Conservation (phyloP, 92 coral and sea anemone species). For the Epizoanthus ramosus region DNA sequence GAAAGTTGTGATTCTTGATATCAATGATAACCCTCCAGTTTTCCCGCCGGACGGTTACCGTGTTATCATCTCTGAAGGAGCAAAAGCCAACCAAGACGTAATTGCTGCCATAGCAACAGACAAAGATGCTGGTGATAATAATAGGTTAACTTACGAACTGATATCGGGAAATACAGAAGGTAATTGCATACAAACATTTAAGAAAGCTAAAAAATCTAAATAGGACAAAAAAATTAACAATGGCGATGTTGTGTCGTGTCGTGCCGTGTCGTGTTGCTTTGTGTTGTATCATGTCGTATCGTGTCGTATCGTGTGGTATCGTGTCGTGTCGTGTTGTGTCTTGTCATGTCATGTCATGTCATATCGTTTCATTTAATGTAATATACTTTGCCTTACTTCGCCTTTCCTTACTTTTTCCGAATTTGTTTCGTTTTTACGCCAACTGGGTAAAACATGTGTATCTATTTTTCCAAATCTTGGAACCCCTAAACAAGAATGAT, state of each 20-base stretch:
- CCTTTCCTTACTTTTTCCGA: neutral
- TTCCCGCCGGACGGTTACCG: slow-evolving; percentile 91
- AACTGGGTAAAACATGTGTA: too few species aligned
- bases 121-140: slow-evolving; percentile 85
- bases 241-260: too few species aligned
- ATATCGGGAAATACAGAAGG: slow-evolving; percentile 93
- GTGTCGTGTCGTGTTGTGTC: neutral
- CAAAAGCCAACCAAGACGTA: slow-evolving; percentile 84
- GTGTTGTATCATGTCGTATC: neutral
- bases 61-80: slow-evolving; percentile 90
- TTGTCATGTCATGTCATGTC: neutral
- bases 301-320: neutral
- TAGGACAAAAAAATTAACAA: too few species aligned
- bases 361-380: neutral
- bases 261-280: neutral
- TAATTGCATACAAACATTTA: neutral
- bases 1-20: slow-evolving; percentile 66
- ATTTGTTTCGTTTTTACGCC: too few species aligned
- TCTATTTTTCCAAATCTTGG: too few species aligned
- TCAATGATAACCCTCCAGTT: slow-evolving; percentile 91
- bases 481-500: neutral
- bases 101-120: slow-evolving; percentile 86
- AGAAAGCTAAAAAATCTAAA: neutral
- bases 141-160: slow-evolving; percentile 74
- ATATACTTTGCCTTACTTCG: too few species aligned